Base-by-base conservation (phyloP, 2,113 vertebrate species). In the Tiliqua scincoides region DNA sequence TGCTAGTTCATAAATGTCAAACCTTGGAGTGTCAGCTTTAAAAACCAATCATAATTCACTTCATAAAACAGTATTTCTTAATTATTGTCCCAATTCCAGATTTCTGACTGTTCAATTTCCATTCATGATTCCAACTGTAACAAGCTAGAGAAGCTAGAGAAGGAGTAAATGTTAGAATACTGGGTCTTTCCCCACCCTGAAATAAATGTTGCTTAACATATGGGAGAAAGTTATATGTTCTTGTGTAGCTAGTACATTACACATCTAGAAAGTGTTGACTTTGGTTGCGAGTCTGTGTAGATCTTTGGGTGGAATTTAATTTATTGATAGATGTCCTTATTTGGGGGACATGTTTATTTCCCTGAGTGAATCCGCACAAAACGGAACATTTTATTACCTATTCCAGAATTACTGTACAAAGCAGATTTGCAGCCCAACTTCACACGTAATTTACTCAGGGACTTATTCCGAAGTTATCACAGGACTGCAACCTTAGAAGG, bases 1-100 rank as follows among this genome's bases (percentile, higher is more conserved):
- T 1, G 43, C 14, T 78, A 86, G 67, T 87, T 85, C 74, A 77
- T 71, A 83, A 18, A 23, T 54, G 48, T 0, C 0, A 6, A 78
- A 0, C 65, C 21, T 0, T 0, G 78, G 57, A 75, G 40, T 4
- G 57, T 15, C 25, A 71, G 63, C 0, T 11, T 30, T 52, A 18
- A 40, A 80, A 4, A 68, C 23, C 1, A 43, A 17, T 59, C 2
- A 18, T 6, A 9, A 1, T n/a, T 12, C 86, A 65, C 82, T 37
- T 27, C 17, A 73, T 73, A 86, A 48, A 71, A 63, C 21, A 23
- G 1, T 5, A 2, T 5, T 52, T 75, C 40, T 4, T 2, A 63
- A 59, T 1, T 82, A 71, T 52, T 37, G 6, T 0, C 0, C 1
- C 0, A 1, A 43, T 70, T 76, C 3, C 89, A 80, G 63, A 52